Base-by-base conservation (phyloP, 1,140 invertebrate species). In the Elysia chlorotica region DNA sequence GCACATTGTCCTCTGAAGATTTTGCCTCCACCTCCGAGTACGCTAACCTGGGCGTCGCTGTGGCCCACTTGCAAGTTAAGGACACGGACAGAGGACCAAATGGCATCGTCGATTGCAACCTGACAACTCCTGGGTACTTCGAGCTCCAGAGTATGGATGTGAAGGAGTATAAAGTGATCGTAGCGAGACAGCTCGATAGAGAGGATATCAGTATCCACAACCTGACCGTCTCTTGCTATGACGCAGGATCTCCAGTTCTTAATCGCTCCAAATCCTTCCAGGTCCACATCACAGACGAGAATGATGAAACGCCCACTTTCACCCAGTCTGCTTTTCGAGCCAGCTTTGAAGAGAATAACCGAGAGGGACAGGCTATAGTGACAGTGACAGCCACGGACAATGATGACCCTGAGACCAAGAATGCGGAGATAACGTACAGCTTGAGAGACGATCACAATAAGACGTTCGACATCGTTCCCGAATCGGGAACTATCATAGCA, bases 231-330 rank as follows among this genome's bases (percentile, higher is more conserved):
- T 88, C 93, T 21, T 94, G 93, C n/a, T 91, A 95, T 81, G 94
- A 93, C 0, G 90, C 92, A 71, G 93, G 92, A 2, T 91, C 91
- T 77, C 93, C 94, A 33, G 90, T 92, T 5, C 86, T 94, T 3
- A 92, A 91, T 23, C 90, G 92, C 0, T 89, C 94, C 61, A 90
- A 92, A n/a, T 91, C 92, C 85, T 92, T 96, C 71, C 89, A 90
- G 2, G 89, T 97, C 38, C 92, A 93, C 81, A 92, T 98, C 30
- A 88, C 93, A 36, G 96, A 98, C 85, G 93, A 95, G 75, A 97
- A 98, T 85, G 96, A 98, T 87, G 93, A 97, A 84, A 89, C 91
- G 31, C 96, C 96, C 0, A 88, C 90, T 73, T 97, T 97, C 87
- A 31, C 57, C 10, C 61, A 79, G 23, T 38, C 65, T 2, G 61